Evolutionary conservation across 2,113 vertebrate genomes (phyloP).

Genomic region (Serilophus lunatus): DNA sequence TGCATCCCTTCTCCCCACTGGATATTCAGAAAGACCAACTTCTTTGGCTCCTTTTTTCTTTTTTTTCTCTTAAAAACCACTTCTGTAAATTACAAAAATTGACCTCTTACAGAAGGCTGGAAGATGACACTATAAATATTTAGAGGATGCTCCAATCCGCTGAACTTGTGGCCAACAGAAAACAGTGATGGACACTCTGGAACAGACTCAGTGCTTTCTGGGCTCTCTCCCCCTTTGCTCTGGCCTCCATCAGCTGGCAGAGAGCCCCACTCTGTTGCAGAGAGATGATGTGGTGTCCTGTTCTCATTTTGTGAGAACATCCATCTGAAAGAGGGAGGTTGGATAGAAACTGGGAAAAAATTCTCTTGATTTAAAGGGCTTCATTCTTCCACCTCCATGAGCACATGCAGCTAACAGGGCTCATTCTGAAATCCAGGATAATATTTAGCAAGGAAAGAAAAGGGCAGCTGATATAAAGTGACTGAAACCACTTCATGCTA

Average conservation of each 20-base stretch:
- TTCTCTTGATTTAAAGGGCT: neutral
- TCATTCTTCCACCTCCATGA: conserved; percentile 14
- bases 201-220: neutral
- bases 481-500: neutral
- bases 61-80: neutral
- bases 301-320: neutral
- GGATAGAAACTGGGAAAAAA: neutral
- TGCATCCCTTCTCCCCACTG: neutral
- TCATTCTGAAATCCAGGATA: conserved; percentile 22
- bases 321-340: neutral
- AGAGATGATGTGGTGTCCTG: neutral
- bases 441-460: neutral
- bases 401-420: neutral
- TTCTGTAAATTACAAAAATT: neutral
- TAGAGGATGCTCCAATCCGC: neutral
- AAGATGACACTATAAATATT: conserved; percentile 2
- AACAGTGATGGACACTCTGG: neutral
- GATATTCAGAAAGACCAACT: neutral
- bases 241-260: neutral
- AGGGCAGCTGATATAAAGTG: conserved; percentile 13
- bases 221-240: neutral
- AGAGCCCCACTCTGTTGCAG: neutral
- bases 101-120: neutral
- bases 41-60: neutral
- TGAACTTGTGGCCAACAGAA: neutral